phyloP scores from a whole-genome alignment of 2,113 vertebrate genomes.

The Pterophyllum scalare region DNA sequence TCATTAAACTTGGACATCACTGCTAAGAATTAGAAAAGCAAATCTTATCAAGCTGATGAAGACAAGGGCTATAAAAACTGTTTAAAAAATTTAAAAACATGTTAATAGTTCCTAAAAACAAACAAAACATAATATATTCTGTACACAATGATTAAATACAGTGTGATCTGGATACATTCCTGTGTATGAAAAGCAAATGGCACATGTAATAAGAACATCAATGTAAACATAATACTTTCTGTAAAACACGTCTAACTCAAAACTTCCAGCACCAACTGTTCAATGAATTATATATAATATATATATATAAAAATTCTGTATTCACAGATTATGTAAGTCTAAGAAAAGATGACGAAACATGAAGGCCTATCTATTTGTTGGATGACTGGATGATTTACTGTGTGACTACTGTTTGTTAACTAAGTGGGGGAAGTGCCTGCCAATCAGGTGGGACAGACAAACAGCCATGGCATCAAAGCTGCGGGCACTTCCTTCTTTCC shows the following conservation, averaged over 20 bases:
- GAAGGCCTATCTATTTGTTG: conserved; percentile 15
- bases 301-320: conserved; percentile 55
- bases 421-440: conserved; percentile 21
- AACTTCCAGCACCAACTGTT: conserved; percentile 79
- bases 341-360: conserved; percentile 31
- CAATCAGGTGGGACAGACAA: conserved; percentile 30
- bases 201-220: conserved; percentile 62
- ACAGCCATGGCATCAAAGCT: conserved; percentile 51
- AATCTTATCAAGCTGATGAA: conserved; percentile 4
- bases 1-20: conserved; percentile 27
- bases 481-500: conserved; percentile 49
- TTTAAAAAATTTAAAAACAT: conserved; percentile 16
- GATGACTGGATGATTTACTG: conserved; percentile 21
- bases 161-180: conserved; percentile 81
- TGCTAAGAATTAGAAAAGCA: conserved; percentile 24
- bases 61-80: conserved; percentile 9
- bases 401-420: conserved; percentile 35
- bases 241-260: conserved; percentile 34
- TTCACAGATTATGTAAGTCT: conserved; percentile 59
- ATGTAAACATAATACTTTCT: conserved; percentile 69
- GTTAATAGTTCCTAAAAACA: conserved; percentile 59
- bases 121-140: conserved; percentile 69
- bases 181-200: conserved; percentile 68
- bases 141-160: conserved; percentile 83
- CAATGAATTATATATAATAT: conserved; percentile 56